Percentiles rank a stretch among this genome's conserved stretches.
phyloP scores from a whole-genome alignment of 2,888 invertebrate genomes.

The Phytoseiulus persimilis region DNA sequence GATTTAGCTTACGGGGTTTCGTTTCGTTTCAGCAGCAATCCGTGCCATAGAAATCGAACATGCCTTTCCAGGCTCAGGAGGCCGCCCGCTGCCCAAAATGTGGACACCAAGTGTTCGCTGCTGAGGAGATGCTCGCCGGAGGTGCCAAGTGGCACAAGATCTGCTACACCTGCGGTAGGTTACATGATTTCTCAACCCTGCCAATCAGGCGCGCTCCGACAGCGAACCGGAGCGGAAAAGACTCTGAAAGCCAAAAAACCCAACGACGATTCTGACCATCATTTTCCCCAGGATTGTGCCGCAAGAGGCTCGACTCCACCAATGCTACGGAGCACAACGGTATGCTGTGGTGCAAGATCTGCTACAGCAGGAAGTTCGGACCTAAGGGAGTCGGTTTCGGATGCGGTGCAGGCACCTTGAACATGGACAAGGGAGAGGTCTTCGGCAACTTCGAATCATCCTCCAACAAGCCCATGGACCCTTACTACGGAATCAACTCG shows the following conservation, averaged over 20 bases:
- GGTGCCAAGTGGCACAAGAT: conserved; percentile 50
- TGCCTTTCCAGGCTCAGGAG: conserved; percentile 38
- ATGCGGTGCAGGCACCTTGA: conserved; percentile 48
- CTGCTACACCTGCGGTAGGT: conserved; percentile 50
- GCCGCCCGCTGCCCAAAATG: conserved; percentile 36
- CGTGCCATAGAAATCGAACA: conserved; percentile 10
- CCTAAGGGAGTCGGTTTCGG: conserved; percentile 50
- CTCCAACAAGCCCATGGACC: conserved; percentile 36
- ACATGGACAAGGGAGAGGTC: conserved; percentile 46
- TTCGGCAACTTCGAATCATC: conserved; percentile 45
- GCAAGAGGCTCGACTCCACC: conserved; percentile 50
- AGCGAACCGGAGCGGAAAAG: no score
- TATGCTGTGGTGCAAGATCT: conserved; percentile 49
- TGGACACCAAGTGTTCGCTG: conserved; percentile 44
- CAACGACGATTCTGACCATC: no score
- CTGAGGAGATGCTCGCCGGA: conserved; percentile 49
- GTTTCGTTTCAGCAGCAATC: conserved; percentile 15
- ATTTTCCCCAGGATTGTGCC: conserved; percentile 46
- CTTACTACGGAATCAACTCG: conserved; percentile 36
- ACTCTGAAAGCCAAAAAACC: no score
- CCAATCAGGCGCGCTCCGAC: no score
- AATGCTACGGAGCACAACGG: conserved; percentile 50
- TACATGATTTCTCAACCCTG: background rate
- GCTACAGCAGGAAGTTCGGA: conserved; percentile 49
- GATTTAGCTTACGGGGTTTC: background rate